A percentile compares a stretch with the other conserved stretches of the same genome.
phyloP scores from a whole-genome alignment of 2,888 invertebrate species.

The Ectobius pallidus region DNA sequence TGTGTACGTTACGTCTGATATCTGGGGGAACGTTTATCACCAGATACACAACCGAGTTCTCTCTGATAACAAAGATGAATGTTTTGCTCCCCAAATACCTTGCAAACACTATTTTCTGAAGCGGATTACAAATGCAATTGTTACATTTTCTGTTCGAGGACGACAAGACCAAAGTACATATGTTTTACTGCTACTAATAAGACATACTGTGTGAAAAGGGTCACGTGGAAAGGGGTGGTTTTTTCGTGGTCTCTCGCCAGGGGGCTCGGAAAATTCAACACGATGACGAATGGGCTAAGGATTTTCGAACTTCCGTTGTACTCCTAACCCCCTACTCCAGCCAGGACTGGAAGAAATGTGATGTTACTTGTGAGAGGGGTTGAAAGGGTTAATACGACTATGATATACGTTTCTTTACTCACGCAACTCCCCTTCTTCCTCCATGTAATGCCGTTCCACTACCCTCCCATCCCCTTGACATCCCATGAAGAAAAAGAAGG shows the following conservation, averaged over 20 bases:
- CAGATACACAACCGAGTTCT: too few relatives aligned
- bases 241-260: background rate
- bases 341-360: background rate
- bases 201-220: background rate
- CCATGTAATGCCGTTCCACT: background rate
- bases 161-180: too few relatives aligned
- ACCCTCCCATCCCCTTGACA: background rate
- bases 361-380: background rate
- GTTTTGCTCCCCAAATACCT: too few relatives aligned
- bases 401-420: slow-evolving; percentile 7
- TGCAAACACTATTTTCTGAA: too few relatives aligned
- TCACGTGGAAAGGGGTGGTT: background rate
- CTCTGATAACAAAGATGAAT: too few relatives aligned
- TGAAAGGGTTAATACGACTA: background rate
- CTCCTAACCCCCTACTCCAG: background rate
- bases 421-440: background rate
- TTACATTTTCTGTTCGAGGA: too few relatives aligned
- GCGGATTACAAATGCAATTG: too few relatives aligned
- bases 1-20: too few relatives aligned
- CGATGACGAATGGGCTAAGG: slow-evolving; percentile 10
- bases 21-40: too few relatives aligned
- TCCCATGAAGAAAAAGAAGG: too few relatives aligned
- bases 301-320: slow-evolving; percentile 8
- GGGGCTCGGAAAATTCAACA: background rate
- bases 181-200: too few relatives aligned